A percentile compares a stretch with the other conserved stretches of the same genome.
Conservation (phyloP, 2,888 invertebrate species). For the Glomeris marginata region DNA sequence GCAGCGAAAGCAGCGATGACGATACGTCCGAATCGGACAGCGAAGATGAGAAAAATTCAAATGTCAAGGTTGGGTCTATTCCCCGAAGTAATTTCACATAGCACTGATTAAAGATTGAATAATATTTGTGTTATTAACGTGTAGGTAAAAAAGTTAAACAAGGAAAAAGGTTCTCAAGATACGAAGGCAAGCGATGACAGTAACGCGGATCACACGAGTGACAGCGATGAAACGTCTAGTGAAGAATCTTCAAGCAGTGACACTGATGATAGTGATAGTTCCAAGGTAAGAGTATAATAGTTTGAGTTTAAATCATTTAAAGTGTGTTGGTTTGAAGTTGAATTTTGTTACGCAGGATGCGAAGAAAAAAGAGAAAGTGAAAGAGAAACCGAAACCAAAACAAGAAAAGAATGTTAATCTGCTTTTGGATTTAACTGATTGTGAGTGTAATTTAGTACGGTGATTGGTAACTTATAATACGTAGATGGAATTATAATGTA, state of each 20-base stretch:
- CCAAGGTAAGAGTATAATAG: neutral
- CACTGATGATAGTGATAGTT: neutral
- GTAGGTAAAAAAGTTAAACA: neutral
- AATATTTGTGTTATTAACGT: neutral
- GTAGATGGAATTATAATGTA: neutral
- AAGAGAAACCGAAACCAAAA: conserved; percentile 20
- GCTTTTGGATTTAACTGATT: conserved; percentile 60
- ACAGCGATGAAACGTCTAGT: conserved; percentile 23
- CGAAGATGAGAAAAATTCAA: conserved; percentile 13
- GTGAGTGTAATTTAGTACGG: conserved; percentile 31
- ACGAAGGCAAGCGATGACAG: conserved; percentile 16
- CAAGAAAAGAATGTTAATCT: conserved; percentile 58
- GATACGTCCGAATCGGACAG: conserved; percentile 17
- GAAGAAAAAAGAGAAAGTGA: conserved; percentile 6
- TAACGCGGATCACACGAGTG: conserved; percentile 22
- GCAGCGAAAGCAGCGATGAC: conserved; percentile 20
- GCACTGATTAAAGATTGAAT: no score
- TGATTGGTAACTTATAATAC: neutral
- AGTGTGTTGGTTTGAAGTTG: neutral
- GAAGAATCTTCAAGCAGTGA: conserved; percentile 2
- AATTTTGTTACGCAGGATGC: no score
- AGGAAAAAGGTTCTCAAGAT: conserved; percentile 15
- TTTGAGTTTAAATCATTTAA: neutral
- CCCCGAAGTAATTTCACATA: no score
- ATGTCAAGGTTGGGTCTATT: no score